phyloP scores from a whole-genome alignment of 2,113 vertebrate species.

The Hucho hucho region DNA sequence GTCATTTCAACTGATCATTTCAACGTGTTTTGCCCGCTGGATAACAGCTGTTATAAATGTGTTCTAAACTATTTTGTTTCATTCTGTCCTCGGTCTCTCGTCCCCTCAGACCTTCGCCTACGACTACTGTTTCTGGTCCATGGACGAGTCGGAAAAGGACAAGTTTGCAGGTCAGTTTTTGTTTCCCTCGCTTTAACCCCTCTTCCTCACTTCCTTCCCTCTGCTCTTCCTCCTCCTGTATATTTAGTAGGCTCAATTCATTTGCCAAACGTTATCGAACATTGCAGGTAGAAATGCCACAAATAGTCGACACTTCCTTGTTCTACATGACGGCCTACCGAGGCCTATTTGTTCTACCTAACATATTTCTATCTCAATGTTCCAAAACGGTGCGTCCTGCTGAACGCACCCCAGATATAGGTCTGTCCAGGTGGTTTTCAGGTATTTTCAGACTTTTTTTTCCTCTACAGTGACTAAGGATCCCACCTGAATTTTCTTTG shows the following conservation, averaged over 20 bases:
- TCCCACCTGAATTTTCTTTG: neutral
- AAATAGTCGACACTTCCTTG: neutral
- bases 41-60: too few relatives aligned
- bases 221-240: neutral
- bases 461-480: too few relatives aligned
- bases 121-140: slow-evolving; percentile 98
- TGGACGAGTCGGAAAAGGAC: slow-evolving; percentile 91
- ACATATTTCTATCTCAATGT: too few relatives aligned
- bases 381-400: too few relatives aligned
- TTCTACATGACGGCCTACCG: neutral
- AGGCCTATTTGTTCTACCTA: neutral
- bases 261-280: too few relatives aligned
- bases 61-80: neutral
- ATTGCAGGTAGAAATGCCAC: too few relatives aligned
- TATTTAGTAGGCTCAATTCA: too few relatives aligned
- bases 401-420: too few relatives aligned
- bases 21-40: too few relatives aligned
- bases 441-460: neutral
- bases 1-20: too few relatives aligned
- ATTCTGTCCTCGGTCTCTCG: neutral
- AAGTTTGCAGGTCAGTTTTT: slow-evolving; percentile 85
- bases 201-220: neutral
- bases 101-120: slow-evolving; percentile 91
- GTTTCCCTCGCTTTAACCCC: neutral
- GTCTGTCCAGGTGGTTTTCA: neutral